Percentiles rank a stretch among this genome's conserved stretches.
Conservation (phyloP, 2,888 invertebrate genomes). For the Sarcophaga carnaria region DNA sequence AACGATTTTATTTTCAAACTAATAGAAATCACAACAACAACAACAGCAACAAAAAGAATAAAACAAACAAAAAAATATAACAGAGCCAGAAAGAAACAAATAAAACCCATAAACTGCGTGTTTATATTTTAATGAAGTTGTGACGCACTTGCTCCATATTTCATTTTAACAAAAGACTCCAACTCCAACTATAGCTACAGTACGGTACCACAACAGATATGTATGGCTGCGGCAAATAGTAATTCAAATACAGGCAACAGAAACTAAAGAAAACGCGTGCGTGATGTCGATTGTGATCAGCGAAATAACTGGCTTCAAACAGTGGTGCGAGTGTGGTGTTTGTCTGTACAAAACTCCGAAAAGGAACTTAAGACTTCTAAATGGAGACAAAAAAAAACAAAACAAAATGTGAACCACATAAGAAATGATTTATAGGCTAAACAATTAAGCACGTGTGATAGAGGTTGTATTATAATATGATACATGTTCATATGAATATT, state of each 20-base stretch:
- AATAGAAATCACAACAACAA: neutral
- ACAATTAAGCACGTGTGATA: slow-evolving; percentile 69
- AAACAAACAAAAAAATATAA: too few species aligned
- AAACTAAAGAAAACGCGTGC: slow-evolving; percentile 56
- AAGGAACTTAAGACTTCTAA: slow-evolving; percentile 36
- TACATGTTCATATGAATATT: neutral
- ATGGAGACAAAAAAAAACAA: slow-evolving; percentile 26
- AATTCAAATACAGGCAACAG: neutral
- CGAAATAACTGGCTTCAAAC: slow-evolving; percentile 21
- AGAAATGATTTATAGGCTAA: slow-evolving; percentile 66
- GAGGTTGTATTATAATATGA: slow-evolving; percentile 49
- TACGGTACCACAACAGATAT: slow-evolving; percentile 2
- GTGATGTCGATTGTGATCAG: slow-evolving; percentile 68
- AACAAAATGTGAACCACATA: slow-evolving; percentile 31
- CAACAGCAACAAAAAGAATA: neutral
- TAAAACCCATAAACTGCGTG: slow-evolving; percentile 50
- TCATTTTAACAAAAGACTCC: slow-evolving; percentile 34
- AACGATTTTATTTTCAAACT: neutral
- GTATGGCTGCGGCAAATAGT: neutral
- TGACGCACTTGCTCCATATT: slow-evolving; percentile 69
- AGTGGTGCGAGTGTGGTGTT: neutral
- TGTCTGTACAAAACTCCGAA: neutral
- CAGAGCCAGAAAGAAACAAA: neutral
- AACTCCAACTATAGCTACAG: slow-evolving; percentile 27
- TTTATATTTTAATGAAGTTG: slow-evolving; percentile 68